Base-by-base conservation (phyloP, 2,113 vertebrate genomes). In the Apaloderma vittatum region DNA sequence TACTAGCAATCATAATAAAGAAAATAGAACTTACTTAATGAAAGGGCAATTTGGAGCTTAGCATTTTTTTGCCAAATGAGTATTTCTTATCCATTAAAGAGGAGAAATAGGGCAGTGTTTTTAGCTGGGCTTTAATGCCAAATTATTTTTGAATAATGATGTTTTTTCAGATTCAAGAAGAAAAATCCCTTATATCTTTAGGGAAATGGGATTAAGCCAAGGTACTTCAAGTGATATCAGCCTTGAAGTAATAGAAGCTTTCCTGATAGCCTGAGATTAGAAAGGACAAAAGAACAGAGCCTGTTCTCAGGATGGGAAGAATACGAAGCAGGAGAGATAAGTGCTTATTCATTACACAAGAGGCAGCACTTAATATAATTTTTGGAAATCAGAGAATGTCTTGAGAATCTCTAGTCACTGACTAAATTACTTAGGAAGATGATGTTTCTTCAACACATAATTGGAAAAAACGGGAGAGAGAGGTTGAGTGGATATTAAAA, bases 181-280 rank as follows among this genome's bases (percentile, higher is more conserved):
- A 90, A 77, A 94, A 93, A 94, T 76, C 89, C 62, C 52, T 86
- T 87, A 93, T 93, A 49, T 91, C 94, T 79, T 75, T 68, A 76
- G 87, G 79, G 96, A 93, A 97, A 94, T 73, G 19, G 85, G 85
- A 97, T 97, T 97, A 97, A 97, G 79, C 59, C 73, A 86, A 91
- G 80, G 61, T 94, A 93, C 46, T 93, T 97, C 63, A 79, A 91
- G 55, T 59, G 70, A 62, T 96, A 96, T 32, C 68, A 72, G 48
- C 32, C 45, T 89, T 88, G 58, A 93, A 90, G 66, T 61, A 96
- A 93, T 32, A 87, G 73, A 87, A 90, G 59, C 87, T 94, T 95
- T 96, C 76, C 76, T 87, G 95, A 98, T 95, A 97, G 92, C 55
- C 58, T 87, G 45, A 94, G 93, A 96, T 97, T 93, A 94, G 55